Conservation (phyloP, 1,140 invertebrate species). For the Andricus grossulariae region DNA sequence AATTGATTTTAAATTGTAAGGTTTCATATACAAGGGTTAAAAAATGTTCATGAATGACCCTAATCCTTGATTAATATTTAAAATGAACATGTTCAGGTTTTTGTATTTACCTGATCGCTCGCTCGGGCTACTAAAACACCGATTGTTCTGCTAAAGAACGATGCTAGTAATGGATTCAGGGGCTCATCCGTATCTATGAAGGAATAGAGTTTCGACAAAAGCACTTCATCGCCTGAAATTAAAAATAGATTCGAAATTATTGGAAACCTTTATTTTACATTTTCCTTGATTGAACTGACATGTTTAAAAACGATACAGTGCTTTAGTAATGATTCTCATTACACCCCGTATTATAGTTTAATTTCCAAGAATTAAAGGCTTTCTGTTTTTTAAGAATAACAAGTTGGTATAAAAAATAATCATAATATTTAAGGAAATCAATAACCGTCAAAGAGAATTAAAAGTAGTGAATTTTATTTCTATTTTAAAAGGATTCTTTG, state of each 20-base stretch:
- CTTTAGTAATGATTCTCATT: conserved; percentile 42
- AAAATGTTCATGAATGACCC: too few relatives aligned
- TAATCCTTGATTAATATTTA: too few relatives aligned
- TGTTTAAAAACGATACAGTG: not conserved
- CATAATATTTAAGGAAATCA: conserved; percentile 41
- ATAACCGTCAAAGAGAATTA: conserved; percentile 33
- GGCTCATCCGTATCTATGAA: conserved; percentile 92
- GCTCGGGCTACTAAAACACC: conserved; percentile 89
- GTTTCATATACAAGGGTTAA: too few relatives aligned
- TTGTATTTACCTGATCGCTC: conserved; percentile 81
- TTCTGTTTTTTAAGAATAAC: too few relatives aligned
- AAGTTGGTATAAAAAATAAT: conserved; percentile 39
- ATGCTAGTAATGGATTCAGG: conserved; percentile 94
- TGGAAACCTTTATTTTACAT: not conserved
- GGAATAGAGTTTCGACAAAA: conserved; percentile 90
- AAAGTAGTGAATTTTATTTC: conserved; percentile 26
- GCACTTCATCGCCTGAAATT: conserved; percentile 79
- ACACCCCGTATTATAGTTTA: conserved; percentile 42
- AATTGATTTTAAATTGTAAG: too few relatives aligned
- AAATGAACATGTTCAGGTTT: not conserved
- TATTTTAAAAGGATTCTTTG: conserved; percentile 32
- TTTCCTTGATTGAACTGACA: not conserved
- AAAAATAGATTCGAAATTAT: conserved; percentile 29
- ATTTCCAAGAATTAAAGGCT: conserved; percentile 34
- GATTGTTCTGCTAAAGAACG: conserved; percentile 96